phyloP scores from a whole-genome alignment of 2,888 invertebrate species.

The Pseudeuparius sepicola region DNA sequence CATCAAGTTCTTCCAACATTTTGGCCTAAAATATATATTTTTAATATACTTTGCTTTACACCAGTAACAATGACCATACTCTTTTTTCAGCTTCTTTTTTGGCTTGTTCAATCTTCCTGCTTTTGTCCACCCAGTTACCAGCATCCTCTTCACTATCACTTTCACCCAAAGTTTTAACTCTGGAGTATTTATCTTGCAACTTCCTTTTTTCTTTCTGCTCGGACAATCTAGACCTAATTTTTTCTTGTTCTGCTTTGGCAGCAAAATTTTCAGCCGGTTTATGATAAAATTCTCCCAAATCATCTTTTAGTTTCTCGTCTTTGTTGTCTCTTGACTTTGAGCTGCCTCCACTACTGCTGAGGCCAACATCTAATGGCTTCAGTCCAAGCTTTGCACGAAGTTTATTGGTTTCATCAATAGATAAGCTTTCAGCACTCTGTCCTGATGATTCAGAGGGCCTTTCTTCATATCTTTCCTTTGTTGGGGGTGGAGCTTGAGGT shows the following conservation, averaged over 20 bases:
- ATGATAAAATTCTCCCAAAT: conserved; percentile 75
- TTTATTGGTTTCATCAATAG: conserved; percentile 79
- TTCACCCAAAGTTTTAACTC: conserved; percentile 54
- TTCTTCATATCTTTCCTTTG: conserved; percentile 26
- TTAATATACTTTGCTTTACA: background rate
- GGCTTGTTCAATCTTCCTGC: conserved; percentile 63
- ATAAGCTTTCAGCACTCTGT: conserved; percentile 49
- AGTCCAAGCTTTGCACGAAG: conserved; percentile 87
- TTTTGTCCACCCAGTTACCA: conserved; percentile 74
- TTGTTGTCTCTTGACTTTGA: conserved; percentile 37
- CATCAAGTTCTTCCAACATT: conserved; percentile 89
- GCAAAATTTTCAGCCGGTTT: conserved; percentile 71
- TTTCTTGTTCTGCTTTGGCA: conserved; percentile 66
- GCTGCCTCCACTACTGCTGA: conserved; percentile 25
- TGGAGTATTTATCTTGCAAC: conserved; percentile 57
- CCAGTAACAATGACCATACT: conserved; percentile 38
- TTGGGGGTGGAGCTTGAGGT: conserved; percentile 35
- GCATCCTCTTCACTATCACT: conserved; percentile 69
- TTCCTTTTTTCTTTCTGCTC: conserved; percentile 70
- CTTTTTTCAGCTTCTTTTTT: conserved; percentile 77
- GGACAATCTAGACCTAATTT: conserved; percentile 68
- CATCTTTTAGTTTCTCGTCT: conserved; percentile 43
- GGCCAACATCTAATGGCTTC: conserved; percentile 77
- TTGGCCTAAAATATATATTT: conserved; percentile 56
- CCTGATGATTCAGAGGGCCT: conserved; percentile 36